Conservation (phyloP, 2,888 invertebrate genomes). For the Drosophila melanocephala region DNA sequence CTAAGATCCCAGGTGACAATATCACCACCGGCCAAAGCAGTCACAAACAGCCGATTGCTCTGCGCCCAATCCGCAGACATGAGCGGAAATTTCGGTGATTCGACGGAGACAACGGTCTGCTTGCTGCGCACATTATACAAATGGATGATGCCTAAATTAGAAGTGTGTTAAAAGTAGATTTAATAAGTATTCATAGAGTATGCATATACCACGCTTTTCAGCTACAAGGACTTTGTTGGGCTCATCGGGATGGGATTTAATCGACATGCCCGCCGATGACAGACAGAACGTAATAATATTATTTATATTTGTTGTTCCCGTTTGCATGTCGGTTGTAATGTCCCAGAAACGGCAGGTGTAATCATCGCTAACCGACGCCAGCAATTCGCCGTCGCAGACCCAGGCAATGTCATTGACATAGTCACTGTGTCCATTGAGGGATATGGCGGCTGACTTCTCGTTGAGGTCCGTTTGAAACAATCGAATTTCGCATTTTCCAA, state of each 20-base stretch:
- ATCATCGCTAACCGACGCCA: slow-evolving; percentile 92
- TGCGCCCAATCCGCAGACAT: slow-evolving; percentile 90
- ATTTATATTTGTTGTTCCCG: slow-evolving; percentile 85
- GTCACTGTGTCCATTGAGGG: slow-evolving; percentile 88
- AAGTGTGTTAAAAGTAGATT: neutral
- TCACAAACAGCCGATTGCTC: slow-evolving; percentile 87
- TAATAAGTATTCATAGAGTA: too few relatives aligned
- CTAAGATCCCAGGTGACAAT: slow-evolving; percentile 89
- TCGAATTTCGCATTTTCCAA: slow-evolving; percentile 87
- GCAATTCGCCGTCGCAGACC: slow-evolving; percentile 89
- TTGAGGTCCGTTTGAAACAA: slow-evolving; percentile 87
- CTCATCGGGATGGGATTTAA: slow-evolving; percentile 90
- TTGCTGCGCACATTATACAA: slow-evolving; percentile 90
- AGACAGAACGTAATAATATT: slow-evolving; percentile 88
- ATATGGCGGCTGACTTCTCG: slow-evolving; percentile 84
- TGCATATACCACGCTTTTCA: slow-evolving; percentile 87
- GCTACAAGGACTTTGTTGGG: slow-evolving; percentile 90
- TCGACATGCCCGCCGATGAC: slow-evolving; percentile 89
- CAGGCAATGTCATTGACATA: slow-evolving; percentile 90
- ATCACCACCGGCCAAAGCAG: slow-evolving; percentile 89
- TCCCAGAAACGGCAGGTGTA: slow-evolving; percentile 90
- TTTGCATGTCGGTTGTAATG: slow-evolving; percentile 84
- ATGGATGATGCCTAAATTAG: slow-evolving; percentile 87
- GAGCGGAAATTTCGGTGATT: slow-evolving; percentile 88
- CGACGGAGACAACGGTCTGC: slow-evolving; percentile 89